Percentiles rank a stretch among this genome's conserved stretches.
Conservation (phyloP, 2,888 invertebrate species). For the Lottia gigantea region DNA sequence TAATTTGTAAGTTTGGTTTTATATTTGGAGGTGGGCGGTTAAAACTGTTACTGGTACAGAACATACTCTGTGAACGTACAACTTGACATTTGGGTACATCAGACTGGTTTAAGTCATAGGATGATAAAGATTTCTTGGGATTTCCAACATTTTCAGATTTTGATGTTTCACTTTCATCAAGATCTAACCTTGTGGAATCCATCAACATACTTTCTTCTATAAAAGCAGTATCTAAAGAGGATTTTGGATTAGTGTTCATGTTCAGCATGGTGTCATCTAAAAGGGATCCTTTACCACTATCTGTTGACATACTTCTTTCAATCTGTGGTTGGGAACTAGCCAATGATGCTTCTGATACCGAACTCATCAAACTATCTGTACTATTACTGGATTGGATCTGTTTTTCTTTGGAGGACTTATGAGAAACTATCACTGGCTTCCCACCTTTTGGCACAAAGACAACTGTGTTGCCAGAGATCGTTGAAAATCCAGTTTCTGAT, state of each 20-base stretch:
- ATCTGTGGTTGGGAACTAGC: constrained; percentile 36
- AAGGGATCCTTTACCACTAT: constrained; percentile 55
- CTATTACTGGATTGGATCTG: constrained; percentile 40
- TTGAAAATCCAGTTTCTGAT: constrained; percentile 42
- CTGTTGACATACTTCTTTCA: constrained; percentile 44
- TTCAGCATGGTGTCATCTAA: constrained; percentile 35
- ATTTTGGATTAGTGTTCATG: constrained; percentile 3
- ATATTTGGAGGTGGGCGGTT: constrained; percentile 30
- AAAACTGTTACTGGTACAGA: constrained; percentile 9
- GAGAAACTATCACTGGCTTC: constrained; percentile 11
- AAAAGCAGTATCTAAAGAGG: constrained; percentile 19
- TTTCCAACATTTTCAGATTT: background rate
- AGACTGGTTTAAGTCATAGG: background rate
- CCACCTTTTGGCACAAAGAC: constrained; percentile 30
- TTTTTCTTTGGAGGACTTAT: background rate
- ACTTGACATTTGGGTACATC: constrained; percentile 19
- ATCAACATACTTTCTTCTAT: constrained; percentile 17
- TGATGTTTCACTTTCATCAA: background rate
- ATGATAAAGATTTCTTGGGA: background rate
- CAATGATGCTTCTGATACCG: constrained; percentile 34
- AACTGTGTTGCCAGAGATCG: constrained; percentile 42
- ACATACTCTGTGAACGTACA: constrained; percentile 45
- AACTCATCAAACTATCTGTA: constrained; percentile 49
- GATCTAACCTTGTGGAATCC: constrained; percentile 5
- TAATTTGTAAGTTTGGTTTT: constrained; percentile 56